Conservation (phyloP, 2,113 vertebrate species). For the Eclectus roratus region DNA sequence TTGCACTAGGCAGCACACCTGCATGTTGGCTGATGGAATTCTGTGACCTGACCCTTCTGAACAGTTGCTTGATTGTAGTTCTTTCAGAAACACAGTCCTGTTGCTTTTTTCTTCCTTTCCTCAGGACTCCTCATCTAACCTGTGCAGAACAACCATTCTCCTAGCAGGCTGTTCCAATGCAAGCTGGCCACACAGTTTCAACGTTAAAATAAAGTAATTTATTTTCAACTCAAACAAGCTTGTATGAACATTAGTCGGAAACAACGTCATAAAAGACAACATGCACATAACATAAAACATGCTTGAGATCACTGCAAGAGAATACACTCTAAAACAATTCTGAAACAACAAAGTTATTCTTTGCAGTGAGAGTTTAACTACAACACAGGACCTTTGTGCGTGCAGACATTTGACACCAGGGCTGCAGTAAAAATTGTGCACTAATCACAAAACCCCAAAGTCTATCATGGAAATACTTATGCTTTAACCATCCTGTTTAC, state of each 20-base stretch:
- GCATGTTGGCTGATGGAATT: neutral
- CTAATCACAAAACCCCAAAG: neutral
- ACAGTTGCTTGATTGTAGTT: neutral
- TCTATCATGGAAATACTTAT: neutral
- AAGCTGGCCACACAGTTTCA: neutral
- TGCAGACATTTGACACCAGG: neutral
- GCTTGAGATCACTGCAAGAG: neutral
- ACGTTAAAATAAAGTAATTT: constrained; percentile 46
- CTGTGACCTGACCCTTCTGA: neutral
- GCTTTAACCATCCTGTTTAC: neutral
- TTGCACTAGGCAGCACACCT: neutral
- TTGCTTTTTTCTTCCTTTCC: neutral
- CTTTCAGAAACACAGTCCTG: neutral
- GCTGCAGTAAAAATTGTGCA: neutral
- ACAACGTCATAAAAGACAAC: neutral
- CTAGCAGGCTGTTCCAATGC: neutral
- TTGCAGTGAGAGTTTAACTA: neutral
- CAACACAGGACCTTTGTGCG: neutral
- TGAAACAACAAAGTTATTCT: neutral
- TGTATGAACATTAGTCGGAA: neutral
- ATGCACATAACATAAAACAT: neutral
- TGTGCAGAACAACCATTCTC: neutral
- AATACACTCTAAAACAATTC: neutral
- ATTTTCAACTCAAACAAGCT: constrained; percentile 14
- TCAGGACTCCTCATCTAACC: neutral